Base-by-base conservation (phyloP, 2,113 vertebrate species). In the Todiramphus chloris region DNA sequence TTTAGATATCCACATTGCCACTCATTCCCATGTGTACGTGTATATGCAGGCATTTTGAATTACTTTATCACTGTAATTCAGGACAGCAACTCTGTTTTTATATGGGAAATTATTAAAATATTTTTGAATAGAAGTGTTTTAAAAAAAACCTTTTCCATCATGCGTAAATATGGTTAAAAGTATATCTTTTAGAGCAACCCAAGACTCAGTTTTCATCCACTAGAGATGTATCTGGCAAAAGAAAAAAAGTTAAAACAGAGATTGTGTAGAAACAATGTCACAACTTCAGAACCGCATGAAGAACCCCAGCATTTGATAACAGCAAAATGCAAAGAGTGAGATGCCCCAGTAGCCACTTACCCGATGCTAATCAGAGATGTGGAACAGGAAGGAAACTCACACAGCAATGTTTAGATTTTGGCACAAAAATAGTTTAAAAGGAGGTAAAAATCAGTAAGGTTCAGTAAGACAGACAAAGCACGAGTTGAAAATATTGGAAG, bases 51-150 rank as follows among this genome's bases (percentile, higher is more conserved):
- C 25, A 67, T 75, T 69, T 62, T 94, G 1, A 89, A 58, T 82
- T 31, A 87, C 28, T 74, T 81, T 37, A 50, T 44, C 9, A 30
- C 17, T 58, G 41, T 78, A 62, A 89, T 62, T 90, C 48, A 76
- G 56, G 50, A 66, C 13, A 72, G 30, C 10, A 69, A 30, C 30
- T 93, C 50, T 93, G 37, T 51, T 78, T 90, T 81, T 74, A 89
- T 8, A 76, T 8, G 55, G 31, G 60, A 84, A 83, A 69, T n/a
- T 9, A 70, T 83, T 39, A 12, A 23, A 63, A 50, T 90, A 69
- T 86, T 94, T 94, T 94, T 83, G 3, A 91, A 94, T 94, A 90
- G 79, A 94, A 76, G 4, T 30, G 3, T 53, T 72, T 19, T 4
- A 79, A 18, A 48, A 68, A 4, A 20, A 15, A 23, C 11, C 6